Conservation (phyloP, 2,113 vertebrate genomes). For the Coryphaenoides rupestris region DNA sequence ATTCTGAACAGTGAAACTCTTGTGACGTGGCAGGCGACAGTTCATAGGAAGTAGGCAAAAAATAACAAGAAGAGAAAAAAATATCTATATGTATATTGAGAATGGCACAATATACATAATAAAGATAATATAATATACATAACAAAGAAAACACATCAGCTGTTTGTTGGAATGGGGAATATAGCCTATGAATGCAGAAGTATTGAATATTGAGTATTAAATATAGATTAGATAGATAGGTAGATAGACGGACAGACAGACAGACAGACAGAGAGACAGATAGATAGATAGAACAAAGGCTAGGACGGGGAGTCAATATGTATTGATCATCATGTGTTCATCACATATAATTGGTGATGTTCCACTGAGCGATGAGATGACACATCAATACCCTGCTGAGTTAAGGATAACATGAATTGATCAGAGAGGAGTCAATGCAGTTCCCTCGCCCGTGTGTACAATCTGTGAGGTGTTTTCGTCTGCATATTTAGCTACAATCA, state of each 20-base stretch:
- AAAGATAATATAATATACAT: too few relatives aligned
- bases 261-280: not conserved
- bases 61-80: too few relatives aligned
- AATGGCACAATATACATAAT: too few relatives aligned
- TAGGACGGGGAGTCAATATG: constrained; percentile 21
- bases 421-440: not conserved
- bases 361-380: constrained; percentile 22
- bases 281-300: not conserved
- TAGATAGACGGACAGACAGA: not conserved
- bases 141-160: too few relatives aligned
- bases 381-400: constrained; percentile 31
- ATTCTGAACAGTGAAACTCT: too few relatives aligned
- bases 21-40: too few relatives aligned
- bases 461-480: too few relatives aligned
- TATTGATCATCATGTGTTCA: constrained; percentile 51
- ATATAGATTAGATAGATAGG: not conserved
- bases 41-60: too few relatives aligned
- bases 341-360: constrained; percentile 53
- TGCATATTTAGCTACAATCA: too few relatives aligned
- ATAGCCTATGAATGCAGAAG: too few relatives aligned
- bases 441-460: not conserved
- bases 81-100: too few relatives aligned
- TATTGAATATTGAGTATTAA: not conserved
- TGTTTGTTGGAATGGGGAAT: too few relatives aligned
- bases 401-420: constrained; percentile 32